Evolutionary conservation across 2,888 invertebrate species (phyloP), one percentile per base, ranked within the genome.

Genomic region (Cosmia trapezina): DNA sequence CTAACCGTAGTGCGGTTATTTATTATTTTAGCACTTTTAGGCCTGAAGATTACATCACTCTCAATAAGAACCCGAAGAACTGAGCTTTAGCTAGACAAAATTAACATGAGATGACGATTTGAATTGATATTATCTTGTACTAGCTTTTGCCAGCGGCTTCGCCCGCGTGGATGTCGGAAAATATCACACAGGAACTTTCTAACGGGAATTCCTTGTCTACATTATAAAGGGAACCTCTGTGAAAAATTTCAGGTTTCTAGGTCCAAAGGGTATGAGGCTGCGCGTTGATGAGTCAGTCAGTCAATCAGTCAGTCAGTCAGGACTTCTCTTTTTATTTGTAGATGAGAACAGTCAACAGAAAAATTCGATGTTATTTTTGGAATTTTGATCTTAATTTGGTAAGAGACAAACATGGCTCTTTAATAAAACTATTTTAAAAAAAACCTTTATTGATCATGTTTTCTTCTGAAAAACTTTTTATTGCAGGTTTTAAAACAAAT

Each of bases 1-100:
- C 72, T 69, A 75, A 72, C 64, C 60, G 54, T 64, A 73, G 59
- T 61, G 70, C 45, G 54, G 73, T 67, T 71, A 73, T 83, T 81
- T 78, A 77, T 81, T 77, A 64, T 73, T 79, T 78, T 66, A 41
- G 33, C 22, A 68, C 49, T 76, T 73, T 78, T 73, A 75, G 74
- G 51, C 49, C 11, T 17, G 12, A 45, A 57, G 41, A 49, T 49
- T 73, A 37, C 22, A 56, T 33, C 28, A 28, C 33, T 80, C 43
- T 43, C 2, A 17, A 9, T n/a, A 70, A 17, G 17, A 49, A 49
- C 28, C 17, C 43, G 33, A 17, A 37, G 17, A 11, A 37, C 53
- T 8, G 49, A 64, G 5, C 8, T 47, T n/a, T n/a, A 67, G 3
- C 9, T 17, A 28, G 37, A 59, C 8, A 4, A 65, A 65, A 57